These are phyloP conservation scores for Sarcophaga rosellei DNA, from an alignment of 2,888 invertebrate species.

Conservation along the genomic window DNA sequence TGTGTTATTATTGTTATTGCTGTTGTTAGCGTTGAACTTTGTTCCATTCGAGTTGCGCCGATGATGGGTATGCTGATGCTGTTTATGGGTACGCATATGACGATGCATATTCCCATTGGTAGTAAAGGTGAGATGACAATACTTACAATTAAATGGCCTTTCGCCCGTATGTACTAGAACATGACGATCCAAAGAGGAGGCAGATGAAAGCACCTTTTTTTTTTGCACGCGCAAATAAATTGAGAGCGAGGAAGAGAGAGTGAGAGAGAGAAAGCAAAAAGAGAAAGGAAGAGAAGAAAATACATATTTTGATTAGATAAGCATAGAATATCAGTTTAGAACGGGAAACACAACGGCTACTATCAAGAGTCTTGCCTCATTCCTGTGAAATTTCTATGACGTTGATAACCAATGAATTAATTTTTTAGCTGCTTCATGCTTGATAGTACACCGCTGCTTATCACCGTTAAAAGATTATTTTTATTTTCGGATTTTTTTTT, in stretches of 20 bases:
- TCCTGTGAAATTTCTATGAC: neutral
- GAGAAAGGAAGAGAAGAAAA: neutral
- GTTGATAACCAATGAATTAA: neutral
- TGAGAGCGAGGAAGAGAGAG: slow-evolving; percentile 7
- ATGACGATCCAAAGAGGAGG: slow-evolving; percentile 90
- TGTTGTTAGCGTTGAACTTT: slow-evolving; percentile 66
- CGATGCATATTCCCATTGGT: slow-evolving; percentile 94
- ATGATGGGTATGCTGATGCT: slow-evolving; percentile 80
- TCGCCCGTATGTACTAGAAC: slow-evolving; percentile 91
- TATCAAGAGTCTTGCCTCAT: neutral
- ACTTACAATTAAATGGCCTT: slow-evolving; percentile 89
- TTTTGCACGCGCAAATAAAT: slow-evolving; percentile 5
- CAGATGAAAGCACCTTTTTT: slow-evolving; percentile 86
- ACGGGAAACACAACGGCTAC: neutral
- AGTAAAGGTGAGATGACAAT: slow-evolving; percentile 90
- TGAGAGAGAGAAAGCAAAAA: neutral
- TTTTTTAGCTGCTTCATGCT: neutral
- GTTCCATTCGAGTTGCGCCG: slow-evolving; percentile 75
- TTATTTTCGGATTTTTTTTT: neutral
- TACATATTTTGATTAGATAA: neutral
- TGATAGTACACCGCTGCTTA: neutral
- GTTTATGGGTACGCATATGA: slow-evolving; percentile 88
- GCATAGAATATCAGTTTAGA: neutral
- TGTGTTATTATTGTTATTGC: slow-evolving; percentile 55
- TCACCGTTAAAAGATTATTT: neutral